Percentiles rank a stretch among this genome's conserved stretches.
Conservation (phyloP, 2,113 vertebrate genomes). For the Bagarius yarrelli region DNA sequence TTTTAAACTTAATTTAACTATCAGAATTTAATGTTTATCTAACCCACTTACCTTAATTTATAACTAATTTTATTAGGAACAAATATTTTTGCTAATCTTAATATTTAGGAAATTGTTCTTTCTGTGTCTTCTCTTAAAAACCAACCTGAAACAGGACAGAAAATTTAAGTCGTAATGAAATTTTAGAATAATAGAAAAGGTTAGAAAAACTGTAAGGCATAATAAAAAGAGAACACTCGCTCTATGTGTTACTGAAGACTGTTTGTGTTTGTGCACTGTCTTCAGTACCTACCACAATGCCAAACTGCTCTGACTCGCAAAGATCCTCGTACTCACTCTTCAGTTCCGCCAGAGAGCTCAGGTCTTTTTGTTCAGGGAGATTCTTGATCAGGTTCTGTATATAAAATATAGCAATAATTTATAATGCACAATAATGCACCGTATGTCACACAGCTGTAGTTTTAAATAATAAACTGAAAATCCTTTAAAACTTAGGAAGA, state of each 20-base stretch:
- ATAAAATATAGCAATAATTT: conserved; percentile 26
- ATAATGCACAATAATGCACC: neutral
- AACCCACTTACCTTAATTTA: too few species aligned
- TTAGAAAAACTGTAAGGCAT: conserved; percentile 26
- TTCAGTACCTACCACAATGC: conserved; percentile 87
- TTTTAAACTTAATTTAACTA: too few species aligned
- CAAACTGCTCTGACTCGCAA: conserved; percentile 94
- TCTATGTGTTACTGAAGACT: conserved; percentile 37
- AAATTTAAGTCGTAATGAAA: too few species aligned
- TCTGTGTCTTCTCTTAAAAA: too few species aligned
- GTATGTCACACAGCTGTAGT: neutral
- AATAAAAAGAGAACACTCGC: conserved; percentile 42
- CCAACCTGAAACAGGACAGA: too few species aligned
- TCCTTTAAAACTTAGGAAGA: too few species aligned
- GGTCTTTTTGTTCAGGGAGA: conserved; percentile 92
- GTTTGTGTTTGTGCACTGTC: conserved; percentile 5
- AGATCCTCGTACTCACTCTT: conserved; percentile 91
- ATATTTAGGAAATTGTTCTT: too few species aligned
- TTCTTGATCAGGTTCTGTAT: conserved; percentile 92
- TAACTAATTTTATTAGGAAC: too few species aligned
- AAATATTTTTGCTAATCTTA: too few species aligned
- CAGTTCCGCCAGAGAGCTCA: conserved; percentile 85
- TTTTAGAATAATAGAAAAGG: conserved; percentile 30
- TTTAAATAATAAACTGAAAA: neutral
- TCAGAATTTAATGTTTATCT: too few species aligned